Percentiles rank a stretch among this genome's conserved stretches.
Evolutionary conservation across 2,888 invertebrate genomes (phyloP).

Genomic region (Quadriops clusia): DNA sequence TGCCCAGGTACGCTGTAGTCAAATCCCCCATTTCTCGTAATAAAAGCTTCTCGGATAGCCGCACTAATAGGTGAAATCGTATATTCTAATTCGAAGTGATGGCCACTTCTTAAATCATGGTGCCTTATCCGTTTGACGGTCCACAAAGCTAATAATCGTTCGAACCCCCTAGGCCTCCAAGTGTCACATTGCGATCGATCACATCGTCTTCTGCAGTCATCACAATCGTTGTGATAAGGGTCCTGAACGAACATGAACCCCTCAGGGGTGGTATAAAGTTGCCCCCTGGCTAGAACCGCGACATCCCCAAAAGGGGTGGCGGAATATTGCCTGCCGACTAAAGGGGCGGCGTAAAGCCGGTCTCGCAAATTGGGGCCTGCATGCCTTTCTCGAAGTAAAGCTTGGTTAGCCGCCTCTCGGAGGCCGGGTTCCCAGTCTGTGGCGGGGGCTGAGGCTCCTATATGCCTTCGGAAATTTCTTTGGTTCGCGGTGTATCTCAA

Average conservation of each 20-base stretch:
- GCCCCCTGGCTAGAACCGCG: constrained; percentile 51
- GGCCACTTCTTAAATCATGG: constrained; percentile 38
- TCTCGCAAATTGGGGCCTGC: constrained; percentile 38
- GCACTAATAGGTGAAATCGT: constrained; percentile 47
- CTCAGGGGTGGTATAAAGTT: constrained; percentile 41
- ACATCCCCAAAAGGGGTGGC: constrained; percentile 50
- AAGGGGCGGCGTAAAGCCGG: constrained; percentile 24
- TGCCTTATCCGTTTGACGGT: constrained; percentile 57
- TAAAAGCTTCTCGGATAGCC: constrained; percentile 24
- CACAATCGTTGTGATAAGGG: constrained; percentile 35
- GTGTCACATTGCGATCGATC: constrained; percentile 13
- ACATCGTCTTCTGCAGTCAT: constrained; percentile 31
- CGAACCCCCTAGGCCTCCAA: constrained; percentile 23
- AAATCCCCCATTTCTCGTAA: constrained; percentile 34
- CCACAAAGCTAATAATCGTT: constrained; percentile 51
- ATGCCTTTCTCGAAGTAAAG: constrained; percentile 47
- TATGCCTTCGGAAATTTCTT: constrained; percentile 10
- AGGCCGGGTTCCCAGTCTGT: constrained; percentile 53
- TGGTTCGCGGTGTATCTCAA: constrained; percentile 12
- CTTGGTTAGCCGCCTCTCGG: constrained; percentile 54
- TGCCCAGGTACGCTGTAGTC: constrained; percentile 44
- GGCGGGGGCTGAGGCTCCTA: too few relatives aligned
- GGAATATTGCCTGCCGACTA: constrained; percentile 29
- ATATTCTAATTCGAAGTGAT: constrained; percentile 54
- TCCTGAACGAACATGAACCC: constrained; percentile 44